A percentile compares a stretch with the other conserved stretches of the same genome.
phyloP scores from a whole-genome alignment of 2,888 invertebrate species.

The Callyntrura sp. region DNA sequence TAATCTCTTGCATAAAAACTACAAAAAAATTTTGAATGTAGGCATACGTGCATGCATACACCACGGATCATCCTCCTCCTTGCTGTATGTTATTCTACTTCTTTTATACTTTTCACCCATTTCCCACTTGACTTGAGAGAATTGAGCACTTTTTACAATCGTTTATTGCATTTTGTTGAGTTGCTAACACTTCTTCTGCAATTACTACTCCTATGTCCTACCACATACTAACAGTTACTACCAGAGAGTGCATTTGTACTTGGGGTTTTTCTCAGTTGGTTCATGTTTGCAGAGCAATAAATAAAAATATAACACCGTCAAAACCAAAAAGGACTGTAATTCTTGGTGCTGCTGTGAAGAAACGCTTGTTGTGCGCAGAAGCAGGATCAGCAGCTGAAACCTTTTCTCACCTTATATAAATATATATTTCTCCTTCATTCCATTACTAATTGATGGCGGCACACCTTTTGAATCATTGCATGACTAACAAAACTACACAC shows the following conservation, averaged over 20 bases:
- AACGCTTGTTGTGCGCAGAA: conserved; percentile 25
- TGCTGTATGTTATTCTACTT: not conserved
- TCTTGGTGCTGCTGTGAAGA: conserved; percentile 22
- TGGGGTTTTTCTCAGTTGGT: conserved; percentile 3
- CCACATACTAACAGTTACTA: no score
- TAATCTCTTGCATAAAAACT: conserved; percentile 45
- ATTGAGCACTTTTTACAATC: conserved; percentile 36
- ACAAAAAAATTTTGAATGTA: not conserved
- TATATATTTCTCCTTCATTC: conserved; percentile 68
- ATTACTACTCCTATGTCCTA: not conserved
- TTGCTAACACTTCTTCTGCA: conserved; percentile 7
- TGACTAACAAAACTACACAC: conserved; percentile 64
- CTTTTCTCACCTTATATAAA: conserved; percentile 72
- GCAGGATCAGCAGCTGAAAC: conserved; percentile 73
- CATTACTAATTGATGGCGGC: conserved; percentile 79
- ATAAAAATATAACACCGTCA: conserved; percentile 26
- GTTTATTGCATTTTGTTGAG: conserved; percentile 43
- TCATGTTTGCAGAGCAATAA: conserved; percentile 48
- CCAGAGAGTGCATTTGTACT: not conserved
- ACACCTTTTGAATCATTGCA: conserved; percentile 79
- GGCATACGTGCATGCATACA: not conserved
- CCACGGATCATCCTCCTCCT: not conserved
- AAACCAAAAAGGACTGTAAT: conserved; percentile 53
- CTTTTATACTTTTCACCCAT: not conserved
- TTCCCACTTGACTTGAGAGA: conserved; percentile 41